Evolutionary conservation across 92 coral and sea anemone species (phyloP).

Genomic region (Umimayanthus kanabou): DNA sequence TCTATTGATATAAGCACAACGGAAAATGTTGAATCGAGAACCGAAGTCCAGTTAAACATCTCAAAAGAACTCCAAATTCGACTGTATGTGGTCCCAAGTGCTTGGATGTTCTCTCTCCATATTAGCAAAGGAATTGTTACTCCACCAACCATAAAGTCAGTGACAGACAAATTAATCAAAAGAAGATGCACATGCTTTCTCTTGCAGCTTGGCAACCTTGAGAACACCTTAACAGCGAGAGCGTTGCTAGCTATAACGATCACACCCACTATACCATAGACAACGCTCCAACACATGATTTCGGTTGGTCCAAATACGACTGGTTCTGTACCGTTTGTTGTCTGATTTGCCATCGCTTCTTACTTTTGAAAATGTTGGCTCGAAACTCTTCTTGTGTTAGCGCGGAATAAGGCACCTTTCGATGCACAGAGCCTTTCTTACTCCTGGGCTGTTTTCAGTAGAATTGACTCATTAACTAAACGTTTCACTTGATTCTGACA

Average conservation of each 20-base stretch:
- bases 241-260: background rate
- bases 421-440: background rate
- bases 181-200: background rate
- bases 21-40: background rate
- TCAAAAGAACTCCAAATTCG: background rate
- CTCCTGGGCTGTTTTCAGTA: background rate
- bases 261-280: background rate
- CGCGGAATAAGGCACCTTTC: background rate
- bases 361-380: background rate
- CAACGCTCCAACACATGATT: background rate
- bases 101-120: slow-evolving; percentile 4
- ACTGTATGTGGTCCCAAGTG: background rate
- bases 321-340: background rate
- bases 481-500: background rate
- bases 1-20: background rate
- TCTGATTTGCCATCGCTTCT: background rate
- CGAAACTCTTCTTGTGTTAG: background rate
- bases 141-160: background rate
- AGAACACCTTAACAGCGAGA: background rate
- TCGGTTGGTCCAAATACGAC: background rate
- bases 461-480: background rate
- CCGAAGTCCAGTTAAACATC: background rate
- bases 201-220: background rate
- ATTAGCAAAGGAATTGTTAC: background rate
- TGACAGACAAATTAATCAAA: slow-evolving; percentile 3